Conservation (phyloP, 2,113 vertebrate genomes). For the Lepus europaeus region DNA sequence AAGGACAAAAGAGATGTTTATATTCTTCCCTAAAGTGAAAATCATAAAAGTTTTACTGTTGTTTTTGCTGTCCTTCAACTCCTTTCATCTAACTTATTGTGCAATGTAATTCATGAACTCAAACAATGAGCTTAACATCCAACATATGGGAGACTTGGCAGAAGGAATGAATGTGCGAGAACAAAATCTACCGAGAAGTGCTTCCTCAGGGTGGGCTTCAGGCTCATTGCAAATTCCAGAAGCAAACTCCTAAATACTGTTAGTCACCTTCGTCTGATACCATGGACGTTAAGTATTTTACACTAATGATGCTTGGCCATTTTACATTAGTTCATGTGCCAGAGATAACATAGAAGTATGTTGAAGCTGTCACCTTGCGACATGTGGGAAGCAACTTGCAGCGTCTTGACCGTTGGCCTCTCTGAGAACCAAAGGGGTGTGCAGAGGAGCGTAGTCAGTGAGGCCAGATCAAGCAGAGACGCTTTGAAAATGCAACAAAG, state of each 20-base stretch:
- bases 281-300: slow-evolving; percentile 80
- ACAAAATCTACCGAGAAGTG: slow-evolving; percentile 66
- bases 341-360: slow-evolving; percentile 80
- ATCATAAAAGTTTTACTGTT: slow-evolving; percentile 39
- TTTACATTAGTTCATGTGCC: slow-evolving; percentile 80
- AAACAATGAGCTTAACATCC: slow-evolving; percentile 43
- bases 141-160: slow-evolving; percentile 31
- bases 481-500: neutral
- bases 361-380: slow-evolving; percentile 77
- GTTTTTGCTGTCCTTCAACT: neutral
- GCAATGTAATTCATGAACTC: neutral
- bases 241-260: slow-evolving; percentile 62
- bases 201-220: slow-evolving; percentile 56
- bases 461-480: neutral
- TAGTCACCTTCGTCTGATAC: slow-evolving; percentile 83
- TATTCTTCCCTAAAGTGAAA: slow-evolving; percentile 52
- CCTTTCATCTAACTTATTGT: slow-evolving; percentile 40
- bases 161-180: slow-evolving; percentile 55
- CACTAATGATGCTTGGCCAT: slow-evolving; percentile 78
- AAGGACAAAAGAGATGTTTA: slow-evolving; percentile 27
- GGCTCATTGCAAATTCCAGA: slow-evolving; percentile 66
- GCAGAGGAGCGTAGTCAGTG: rapidly evolving
- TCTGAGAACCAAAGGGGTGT: neutral
- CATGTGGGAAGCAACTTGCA: slow-evolving; percentile 83
- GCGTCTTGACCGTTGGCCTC: slow-evolving; percentile 75